Percentiles rank a stretch among this genome's conserved stretches.
phyloP scores from a whole-genome alignment of 2,888 invertebrate genomes.

The Ennomos quercinarius region DNA sequence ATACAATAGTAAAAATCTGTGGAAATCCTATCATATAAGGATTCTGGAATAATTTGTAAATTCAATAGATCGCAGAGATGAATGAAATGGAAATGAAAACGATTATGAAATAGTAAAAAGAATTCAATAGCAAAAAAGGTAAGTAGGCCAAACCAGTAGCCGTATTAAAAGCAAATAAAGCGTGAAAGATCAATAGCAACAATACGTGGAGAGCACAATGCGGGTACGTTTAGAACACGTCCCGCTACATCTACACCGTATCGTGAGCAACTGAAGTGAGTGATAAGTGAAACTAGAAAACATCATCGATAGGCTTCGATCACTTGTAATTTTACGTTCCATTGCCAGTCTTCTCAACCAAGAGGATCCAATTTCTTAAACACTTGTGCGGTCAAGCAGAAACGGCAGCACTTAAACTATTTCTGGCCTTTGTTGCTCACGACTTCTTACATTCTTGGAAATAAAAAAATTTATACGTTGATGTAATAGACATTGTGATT shows the following conservation, averaged over 20 bases:
- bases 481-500: slow-evolving; percentile 21
- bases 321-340: slow-evolving; percentile 77
- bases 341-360: slow-evolving; percentile 75
- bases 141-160: slow-evolving; percentile 51
- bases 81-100: slow-evolving; percentile 28
- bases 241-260: slow-evolving; percentile 32
- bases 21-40: slow-evolving; percentile 5
- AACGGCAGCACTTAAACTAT: slow-evolving; percentile 73
- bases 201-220: slow-evolving; percentile 60
- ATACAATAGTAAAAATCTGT: slow-evolving; percentile 3
- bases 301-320: slow-evolving; percentile 63
- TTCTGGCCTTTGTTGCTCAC: slow-evolving; percentile 61
- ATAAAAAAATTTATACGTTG: slow-evolving; percentile 34
- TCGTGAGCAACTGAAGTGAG: slow-evolving; percentile 34
- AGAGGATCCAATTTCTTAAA: slow-evolving; percentile 78
- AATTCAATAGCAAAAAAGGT: slow-evolving; percentile 35
- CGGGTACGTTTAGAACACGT: slow-evolving; percentile 45
- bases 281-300: slow-evolving; percentile 35
- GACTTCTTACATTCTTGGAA: slow-evolving; percentile 51
- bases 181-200: slow-evolving; percentile 64
- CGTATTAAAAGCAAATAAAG: slow-evolving; percentile 63
- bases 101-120: slow-evolving; percentile 26
- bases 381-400: slow-evolving; percentile 69
- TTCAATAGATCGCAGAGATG: slow-evolving; percentile 10
- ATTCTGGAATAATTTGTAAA: slow-evolving; percentile 4